Conservation (phyloP, 1,140 invertebrate species). For the Colletes gigas region DNA sequence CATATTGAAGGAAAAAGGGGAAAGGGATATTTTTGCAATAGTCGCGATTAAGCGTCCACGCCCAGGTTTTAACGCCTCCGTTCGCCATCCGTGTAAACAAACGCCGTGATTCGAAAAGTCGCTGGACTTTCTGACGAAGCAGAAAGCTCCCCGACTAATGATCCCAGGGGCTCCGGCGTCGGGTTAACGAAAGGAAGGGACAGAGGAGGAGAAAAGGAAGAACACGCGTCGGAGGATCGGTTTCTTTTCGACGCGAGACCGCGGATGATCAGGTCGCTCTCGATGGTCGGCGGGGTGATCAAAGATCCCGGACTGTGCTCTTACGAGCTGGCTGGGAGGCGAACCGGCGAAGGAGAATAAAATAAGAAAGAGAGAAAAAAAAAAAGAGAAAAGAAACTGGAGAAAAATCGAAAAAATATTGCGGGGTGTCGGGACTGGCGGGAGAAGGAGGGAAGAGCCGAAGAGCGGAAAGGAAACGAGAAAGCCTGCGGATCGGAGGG, state of each 20-base stretch:
- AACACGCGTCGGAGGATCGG: constrained; percentile 55
- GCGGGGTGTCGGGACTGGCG: constrained; percentile 23
- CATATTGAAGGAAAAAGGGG: no score
- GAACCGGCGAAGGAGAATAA: constrained; percentile 17
- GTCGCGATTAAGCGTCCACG: neutral
- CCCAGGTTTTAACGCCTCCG: neutral
- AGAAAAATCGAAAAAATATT: constrained; percentile 67
- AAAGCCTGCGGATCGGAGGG: constrained; percentile 54
- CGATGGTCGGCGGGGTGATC: constrained; percentile 70
- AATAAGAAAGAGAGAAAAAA: no score
- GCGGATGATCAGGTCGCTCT: constrained; percentile 71
- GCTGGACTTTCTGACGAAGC: constrained; percentile 35
- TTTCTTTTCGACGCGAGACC: constrained; percentile 67
- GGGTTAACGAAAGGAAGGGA: neutral
- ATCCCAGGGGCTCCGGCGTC: constrained; percentile 37
- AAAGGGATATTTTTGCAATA: no score
- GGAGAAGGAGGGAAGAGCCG: neutral
- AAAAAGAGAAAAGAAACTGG: constrained; percentile 7
- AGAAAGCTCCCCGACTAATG: constrained; percentile 55
- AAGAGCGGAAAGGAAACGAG: constrained; percentile 15
- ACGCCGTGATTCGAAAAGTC: constrained; percentile 31
- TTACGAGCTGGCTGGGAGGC: constrained; percentile 52
- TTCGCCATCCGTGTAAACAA: constrained; percentile 27
- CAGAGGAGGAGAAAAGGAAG: constrained; percentile 15
- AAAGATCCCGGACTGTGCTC: constrained; percentile 66